Evolutionary conservation across 2,888 invertebrate species (phyloP).

Genomic region (Sarcophaga subvicina): DNA sequence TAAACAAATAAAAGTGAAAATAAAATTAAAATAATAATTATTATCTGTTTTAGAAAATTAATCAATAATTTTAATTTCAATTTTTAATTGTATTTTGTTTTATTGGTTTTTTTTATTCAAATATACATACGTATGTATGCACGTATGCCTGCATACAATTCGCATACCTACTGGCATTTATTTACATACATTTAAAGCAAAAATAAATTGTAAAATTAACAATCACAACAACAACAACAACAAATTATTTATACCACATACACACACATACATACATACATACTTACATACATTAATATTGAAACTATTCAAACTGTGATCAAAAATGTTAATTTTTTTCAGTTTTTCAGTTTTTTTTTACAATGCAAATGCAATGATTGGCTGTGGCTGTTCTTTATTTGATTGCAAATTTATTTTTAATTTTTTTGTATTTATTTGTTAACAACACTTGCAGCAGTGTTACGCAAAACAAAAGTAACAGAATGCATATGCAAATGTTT

Average conservation of each 20-base stretch:
- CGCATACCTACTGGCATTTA: not conserved
- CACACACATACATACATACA: too few relatives aligned
- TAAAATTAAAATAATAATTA: not conserved
- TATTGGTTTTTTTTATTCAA: not conserved
- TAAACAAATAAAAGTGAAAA: not conserved
- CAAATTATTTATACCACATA: too few relatives aligned
- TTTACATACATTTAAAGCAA: not conserved
- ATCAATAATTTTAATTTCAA: conserved; percentile 24
- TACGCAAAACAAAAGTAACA: too few relatives aligned
- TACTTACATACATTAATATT: not conserved
- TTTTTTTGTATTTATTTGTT: not conserved
- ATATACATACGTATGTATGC: not conserved
- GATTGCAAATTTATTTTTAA: not conserved
- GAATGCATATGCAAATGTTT: too few relatives aligned
- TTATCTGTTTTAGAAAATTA: conserved; percentile 43
- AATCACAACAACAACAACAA: too few relatives aligned
- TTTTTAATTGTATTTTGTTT: not conserved
- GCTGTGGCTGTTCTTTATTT: not conserved
- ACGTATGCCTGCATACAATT: too few relatives aligned
- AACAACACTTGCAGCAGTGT: not conserved
- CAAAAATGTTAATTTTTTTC: conserved; percentile 33
- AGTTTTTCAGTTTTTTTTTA: not conserved
- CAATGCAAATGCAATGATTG: not conserved
- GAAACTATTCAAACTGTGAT: conserved; percentile 38
- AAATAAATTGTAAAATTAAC: too few relatives aligned